Conservation (phyloP, 2,797 vertebrate genomes). For the Fundulus diaphanus region DNA sequence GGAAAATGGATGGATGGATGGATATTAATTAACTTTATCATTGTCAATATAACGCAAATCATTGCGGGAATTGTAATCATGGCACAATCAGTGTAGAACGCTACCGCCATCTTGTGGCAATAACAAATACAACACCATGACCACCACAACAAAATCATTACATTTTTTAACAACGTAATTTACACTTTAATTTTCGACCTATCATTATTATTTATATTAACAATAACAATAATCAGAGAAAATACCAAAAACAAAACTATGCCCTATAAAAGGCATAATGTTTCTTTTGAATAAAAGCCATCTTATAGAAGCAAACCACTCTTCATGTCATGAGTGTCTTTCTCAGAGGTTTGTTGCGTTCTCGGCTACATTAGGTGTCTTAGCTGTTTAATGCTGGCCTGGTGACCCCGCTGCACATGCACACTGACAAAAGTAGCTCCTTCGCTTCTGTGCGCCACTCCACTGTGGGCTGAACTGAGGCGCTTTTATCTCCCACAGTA, state of each 20-base stretch:
- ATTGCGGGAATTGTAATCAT: too few species aligned
- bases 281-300: too few species aligned
- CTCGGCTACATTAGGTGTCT: not conserved
- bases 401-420: not conserved
- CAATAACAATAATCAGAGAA: not conserved
- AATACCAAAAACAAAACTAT: not conserved
- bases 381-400: not conserved
- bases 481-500: conserved; percentile 22
- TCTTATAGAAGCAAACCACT: not conserved
- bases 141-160: not conserved
- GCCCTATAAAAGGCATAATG: too few species aligned
- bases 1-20: too few species aligned
- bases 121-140: not conserved
- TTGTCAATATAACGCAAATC: not conserved
- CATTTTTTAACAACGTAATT: not conserved
- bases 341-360: not conserved
- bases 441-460: conserved; percentile 12
- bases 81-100: not conserved
- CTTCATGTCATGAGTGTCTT: not conserved
- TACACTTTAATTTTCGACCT: not conserved
- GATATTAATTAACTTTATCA: too few species aligned
- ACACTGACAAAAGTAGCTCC: conserved; percentile 1
- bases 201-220: too few species aligned
- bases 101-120: not conserved
- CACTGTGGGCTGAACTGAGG: conserved; percentile 30